Conservation (phyloP, 2,113 vertebrate genomes). For the Cairina moschata region DNA sequence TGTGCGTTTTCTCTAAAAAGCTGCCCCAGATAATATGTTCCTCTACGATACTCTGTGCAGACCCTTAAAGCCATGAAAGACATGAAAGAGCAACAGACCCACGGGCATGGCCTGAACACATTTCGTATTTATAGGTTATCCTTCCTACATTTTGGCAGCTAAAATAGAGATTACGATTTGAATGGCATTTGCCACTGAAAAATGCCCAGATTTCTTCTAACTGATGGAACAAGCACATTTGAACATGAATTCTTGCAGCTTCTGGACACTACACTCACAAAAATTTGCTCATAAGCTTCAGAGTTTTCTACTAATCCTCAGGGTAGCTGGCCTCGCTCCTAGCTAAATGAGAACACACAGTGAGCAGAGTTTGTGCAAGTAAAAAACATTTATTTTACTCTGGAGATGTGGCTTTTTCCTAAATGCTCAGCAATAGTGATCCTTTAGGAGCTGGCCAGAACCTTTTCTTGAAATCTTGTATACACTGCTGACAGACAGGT, state of each 20-base stretch:
- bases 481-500: not conserved
- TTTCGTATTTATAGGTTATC: not conserved
- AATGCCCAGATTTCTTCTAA: not conserved
- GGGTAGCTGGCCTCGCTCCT: not conserved
- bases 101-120: not conserved
- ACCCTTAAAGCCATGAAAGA: not conserved
- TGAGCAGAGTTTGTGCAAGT: not conserved
- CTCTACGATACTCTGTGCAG: not conserved
- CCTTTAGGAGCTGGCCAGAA: not conserved
- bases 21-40: not conserved
- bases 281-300: not conserved
- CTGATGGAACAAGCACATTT: not conserved
- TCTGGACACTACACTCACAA: fast-evolving
- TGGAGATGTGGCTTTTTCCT: not conserved
- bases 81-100: not conserved
- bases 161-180: not conserved
- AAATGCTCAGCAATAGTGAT: not conserved
- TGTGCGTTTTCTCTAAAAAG: not conserved
- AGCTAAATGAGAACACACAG: not conserved
- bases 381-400: not conserved
- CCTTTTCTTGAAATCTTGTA: not conserved
- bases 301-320: not conserved
- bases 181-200: not conserved
- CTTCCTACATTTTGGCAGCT: not conserved
- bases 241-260: not conserved